Evolutionary conservation across 2,113 vertebrate species (phyloP), one percentile per base, ranked within the genome.

Genomic region (Bucco capensis): DNA sequence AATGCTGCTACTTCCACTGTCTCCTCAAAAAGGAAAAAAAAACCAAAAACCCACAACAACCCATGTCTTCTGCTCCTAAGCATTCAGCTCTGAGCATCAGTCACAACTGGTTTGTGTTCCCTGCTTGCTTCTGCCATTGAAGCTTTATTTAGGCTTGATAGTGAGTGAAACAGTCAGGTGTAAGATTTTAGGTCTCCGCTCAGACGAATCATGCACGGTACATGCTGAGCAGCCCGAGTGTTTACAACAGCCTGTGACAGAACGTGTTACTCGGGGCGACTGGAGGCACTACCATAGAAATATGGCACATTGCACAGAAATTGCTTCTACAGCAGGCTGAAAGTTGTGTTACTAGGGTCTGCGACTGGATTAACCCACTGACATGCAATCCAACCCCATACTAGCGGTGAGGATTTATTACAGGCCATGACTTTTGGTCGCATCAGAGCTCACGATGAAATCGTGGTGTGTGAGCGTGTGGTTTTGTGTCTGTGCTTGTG

Each of bases 111-210:
- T 94, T 93, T 94, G 67, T 71, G 91, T 80, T 88, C 88, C 49
- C 65, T 86, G 80, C 91, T 90, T 89, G 94, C 91, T 92, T 72
- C 79, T 96, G 96, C 93, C 94, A 76, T 14, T 8, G 67, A 78
- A 71, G 94, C 80, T 96, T 96, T 92, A 84, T 92, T 96, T 75
- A 77, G 87, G 65, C 86, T 95, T 96, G 96, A 95, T 81, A 86
- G 93, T 96, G 93, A 96, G 92, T 6, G 24, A 84, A 96, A 90
- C 88, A 91, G 95, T 91, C 94, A 96, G 94, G 89, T 96, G 95
- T 95, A 96, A 95, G 94, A 95, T 94, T 96, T 95, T 92, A 96
- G 81, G 83, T 91, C 95, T 96, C 85, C 0, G 23, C 91, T 94
- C 78, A 94, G 95, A 93, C 1, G 73, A 94, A 77, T 91, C 14